phyloP scores from a whole-genome alignment of 1,140 invertebrate genomes.

The Phymastichus coffea region DNA sequence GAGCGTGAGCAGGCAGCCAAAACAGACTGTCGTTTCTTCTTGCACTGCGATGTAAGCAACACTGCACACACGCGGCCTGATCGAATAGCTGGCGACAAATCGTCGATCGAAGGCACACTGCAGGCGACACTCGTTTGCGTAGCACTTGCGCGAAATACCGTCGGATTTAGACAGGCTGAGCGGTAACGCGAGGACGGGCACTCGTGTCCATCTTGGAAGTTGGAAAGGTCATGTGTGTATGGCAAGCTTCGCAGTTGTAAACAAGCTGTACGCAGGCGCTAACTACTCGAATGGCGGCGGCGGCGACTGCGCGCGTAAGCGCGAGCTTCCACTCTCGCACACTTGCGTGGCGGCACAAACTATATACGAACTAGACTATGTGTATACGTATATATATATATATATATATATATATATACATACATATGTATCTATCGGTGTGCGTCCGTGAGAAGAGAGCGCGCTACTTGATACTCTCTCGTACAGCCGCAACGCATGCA shows the following conservation, averaged over 20 bases:
- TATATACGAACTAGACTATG: background rate
- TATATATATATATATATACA: background rate
- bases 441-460: too few relatives aligned
- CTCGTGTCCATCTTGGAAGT: slow-evolving; percentile 57
- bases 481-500: too few relatives aligned
- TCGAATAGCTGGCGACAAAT: too few relatives aligned
- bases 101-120: background rate
- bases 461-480: too few relatives aligned
- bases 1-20: too few relatives aligned
- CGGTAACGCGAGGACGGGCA: slow-evolving; percentile 40
- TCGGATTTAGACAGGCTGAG: slow-evolving; percentile 35
- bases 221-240: slow-evolving; percentile 58
- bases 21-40: too few relatives aligned
- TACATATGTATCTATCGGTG: too few relatives aligned
- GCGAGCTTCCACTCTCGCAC: background rate
- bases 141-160: background rate
- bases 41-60: too few relatives aligned
- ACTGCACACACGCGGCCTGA: too few relatives aligned
- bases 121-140: background rate
- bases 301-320: slow-evolving; percentile 25
- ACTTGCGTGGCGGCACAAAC: background rate
- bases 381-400: background rate
- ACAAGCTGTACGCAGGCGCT: slow-evolving; percentile 55
- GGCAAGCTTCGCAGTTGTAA: slow-evolving; percentile 56
- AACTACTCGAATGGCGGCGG: slow-evolving; percentile 47